Conservation (phyloP, 2,888 invertebrate genomes). For the Drosophila pseudotalamancana region DNA sequence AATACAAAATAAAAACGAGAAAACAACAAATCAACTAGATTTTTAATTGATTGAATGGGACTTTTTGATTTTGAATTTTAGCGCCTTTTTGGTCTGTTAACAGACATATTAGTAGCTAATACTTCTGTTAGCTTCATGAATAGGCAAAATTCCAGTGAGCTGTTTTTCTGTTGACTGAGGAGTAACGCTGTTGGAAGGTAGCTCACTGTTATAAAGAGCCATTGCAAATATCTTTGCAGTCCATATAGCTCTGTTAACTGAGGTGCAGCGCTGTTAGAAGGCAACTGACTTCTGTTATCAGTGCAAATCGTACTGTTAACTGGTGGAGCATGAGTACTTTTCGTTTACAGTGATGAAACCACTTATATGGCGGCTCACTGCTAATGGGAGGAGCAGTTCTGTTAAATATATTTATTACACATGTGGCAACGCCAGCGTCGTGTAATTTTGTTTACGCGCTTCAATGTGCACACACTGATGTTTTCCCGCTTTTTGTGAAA, state of each 20-base stretch:
- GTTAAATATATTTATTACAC: background rate
- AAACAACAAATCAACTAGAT: constrained; percentile 12
- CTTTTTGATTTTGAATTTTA: background rate
- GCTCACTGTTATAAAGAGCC: too few relatives aligned
- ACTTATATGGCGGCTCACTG: background rate
- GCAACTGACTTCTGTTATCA: too few relatives aligned
- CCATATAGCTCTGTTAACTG: background rate
- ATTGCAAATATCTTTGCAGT: too few relatives aligned
- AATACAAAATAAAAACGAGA: constrained; percentile 51
- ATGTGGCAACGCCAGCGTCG: background rate
- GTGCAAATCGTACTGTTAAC: too few relatives aligned
- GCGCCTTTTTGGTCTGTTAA: background rate
- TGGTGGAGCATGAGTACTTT: background rate
- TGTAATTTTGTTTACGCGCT: background rate
- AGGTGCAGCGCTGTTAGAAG: background rate
- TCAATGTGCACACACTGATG: constrained; percentile 36
- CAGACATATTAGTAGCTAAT: background rate
- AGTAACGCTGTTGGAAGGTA: background rate
- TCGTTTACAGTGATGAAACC: background rate
- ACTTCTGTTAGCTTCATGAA: background rate
- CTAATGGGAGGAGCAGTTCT: constrained; percentile 21
- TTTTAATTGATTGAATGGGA: background rate
- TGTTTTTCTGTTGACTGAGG: background rate
- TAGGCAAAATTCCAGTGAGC: background rate
- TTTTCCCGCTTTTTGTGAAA: constrained; percentile 49